Evolutionary conservation across 2,113 vertebrate species (phyloP), one percentile per base, ranked within the genome.

Genomic region (Fregata magnificens): DNA sequence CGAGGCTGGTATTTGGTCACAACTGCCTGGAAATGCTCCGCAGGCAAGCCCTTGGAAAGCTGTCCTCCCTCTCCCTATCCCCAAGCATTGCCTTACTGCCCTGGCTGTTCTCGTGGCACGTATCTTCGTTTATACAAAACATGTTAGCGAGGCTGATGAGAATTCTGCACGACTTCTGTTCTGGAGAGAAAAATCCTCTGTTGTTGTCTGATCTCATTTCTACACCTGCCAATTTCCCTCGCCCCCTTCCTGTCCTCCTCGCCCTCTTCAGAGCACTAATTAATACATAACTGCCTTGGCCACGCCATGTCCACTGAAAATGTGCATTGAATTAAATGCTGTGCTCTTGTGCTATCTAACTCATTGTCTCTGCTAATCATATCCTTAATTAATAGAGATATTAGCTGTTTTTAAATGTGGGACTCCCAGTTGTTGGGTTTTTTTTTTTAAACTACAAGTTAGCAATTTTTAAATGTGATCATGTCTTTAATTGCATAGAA

Each of bases 131-230:
- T 55, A 38, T 7, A 87, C 89, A 90, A 77, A 92, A 95, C 44
- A 24, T 24, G 63, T 42, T 81, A 82, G 36, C 12, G 5, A 77
- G 72, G 65, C 65, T 93, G 96, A 59, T 36, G 86, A 45, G 76
- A 79, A 92, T 94, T 94, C 79, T 84, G 84, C 45, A 47, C 2
- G 5, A 79, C 77, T 92, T 47, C 79, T 73, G 36, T 85, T 86
- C 93, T 29, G 56, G 61, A 78, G 38, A 67, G 62, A 82, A 91
- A 95, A 90, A 71, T 91, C 88, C 73, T 93, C 82, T 71, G 55
- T 69, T 53, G 56, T 92, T 96, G 96, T 97, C 95, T 96, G 93
- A 97, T 97, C 95, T 94, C 70, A 97, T 98, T 97, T 91, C 86
- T 96, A 95, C 95, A 97, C 97, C 95, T 97, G 96, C 95, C 95